Percentiles rank a stretch among this genome's conserved stretches.
Conservation (phyloP, 1,140 invertebrate genomes). For the Daktulosphaira vitifoliae region DNA sequence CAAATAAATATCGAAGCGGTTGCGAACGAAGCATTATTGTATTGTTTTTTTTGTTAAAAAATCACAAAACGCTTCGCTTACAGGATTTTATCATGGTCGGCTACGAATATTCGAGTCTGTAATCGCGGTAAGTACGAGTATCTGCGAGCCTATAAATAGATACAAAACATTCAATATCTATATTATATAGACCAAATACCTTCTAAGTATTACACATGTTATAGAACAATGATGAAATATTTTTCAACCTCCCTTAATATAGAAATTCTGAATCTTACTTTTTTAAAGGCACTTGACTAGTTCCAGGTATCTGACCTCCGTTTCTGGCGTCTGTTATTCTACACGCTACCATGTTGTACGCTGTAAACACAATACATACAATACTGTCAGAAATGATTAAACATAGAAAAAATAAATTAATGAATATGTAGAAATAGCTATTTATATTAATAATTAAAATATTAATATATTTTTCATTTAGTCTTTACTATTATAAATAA, state of each 20-base stretch:
- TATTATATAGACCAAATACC: neutral
- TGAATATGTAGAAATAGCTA: too few relatives aligned
- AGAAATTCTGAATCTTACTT: conserved; percentile 75
- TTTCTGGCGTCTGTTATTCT: conserved; percentile 84
- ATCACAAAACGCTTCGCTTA: conserved; percentile 36
- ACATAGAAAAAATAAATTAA: too few relatives aligned
- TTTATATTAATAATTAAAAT: too few relatives aligned
- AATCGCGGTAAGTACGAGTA: conserved; percentile 41
- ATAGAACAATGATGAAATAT: too few relatives aligned
- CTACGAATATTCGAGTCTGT: conserved; percentile 41
- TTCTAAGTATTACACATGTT: too few relatives aligned
- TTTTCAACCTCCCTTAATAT: too few relatives aligned
- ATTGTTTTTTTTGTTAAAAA: neutral
- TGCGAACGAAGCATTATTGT: conserved; percentile 17
- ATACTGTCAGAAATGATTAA: too few relatives aligned
- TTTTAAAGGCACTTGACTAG: conserved; percentile 95
- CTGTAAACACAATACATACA: conserved; percentile 47
- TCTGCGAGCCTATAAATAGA: conserved; percentile 40
- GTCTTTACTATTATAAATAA: too few relatives aligned
- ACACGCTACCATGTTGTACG: conserved; percentile 95
- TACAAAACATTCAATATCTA: conserved; percentile 24
- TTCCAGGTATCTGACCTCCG: conserved; percentile 66
- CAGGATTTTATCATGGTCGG: conserved; percentile 26
- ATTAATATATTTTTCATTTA: too few relatives aligned
- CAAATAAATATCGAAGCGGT: neutral